Conservation (phyloP, 2,888 invertebrate species). For the Trachelus tabidus region DNA sequence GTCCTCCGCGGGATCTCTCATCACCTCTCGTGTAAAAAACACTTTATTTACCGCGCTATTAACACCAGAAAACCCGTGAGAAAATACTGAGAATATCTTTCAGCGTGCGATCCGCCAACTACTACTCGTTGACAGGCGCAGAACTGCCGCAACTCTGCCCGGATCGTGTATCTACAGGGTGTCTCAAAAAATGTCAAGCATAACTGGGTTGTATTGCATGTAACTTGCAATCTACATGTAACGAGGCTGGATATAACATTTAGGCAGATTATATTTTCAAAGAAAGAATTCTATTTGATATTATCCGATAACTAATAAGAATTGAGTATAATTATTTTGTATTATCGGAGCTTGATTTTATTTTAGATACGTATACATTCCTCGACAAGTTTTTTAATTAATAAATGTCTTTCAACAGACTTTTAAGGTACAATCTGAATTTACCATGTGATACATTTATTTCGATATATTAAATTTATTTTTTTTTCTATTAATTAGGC, state of each 20-base stretch:
- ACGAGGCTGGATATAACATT: not conserved
- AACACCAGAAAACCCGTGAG: conserved; percentile 5
- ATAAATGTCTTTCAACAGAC: not conserved
- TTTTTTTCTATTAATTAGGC: not conserved
- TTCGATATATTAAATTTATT: not conserved
- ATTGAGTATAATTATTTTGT: not conserved
- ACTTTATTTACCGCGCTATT: not conserved
- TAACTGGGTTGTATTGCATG: not conserved
- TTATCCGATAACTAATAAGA: not conserved
- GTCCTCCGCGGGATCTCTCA: conserved; percentile 36
- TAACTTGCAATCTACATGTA: not conserved
- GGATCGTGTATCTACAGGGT: conserved; percentile 29
- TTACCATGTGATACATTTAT: not conserved
- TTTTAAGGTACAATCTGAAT: not conserved
- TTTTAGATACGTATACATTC: not conserved
- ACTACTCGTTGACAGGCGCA: conserved; percentile 40
- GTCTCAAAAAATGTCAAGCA: conserved; percentile 22
- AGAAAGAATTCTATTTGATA: not conserved
- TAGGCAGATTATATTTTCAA: not conserved
- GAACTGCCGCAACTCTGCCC: conserved; percentile 22
- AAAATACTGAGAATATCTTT: conserved; percentile 23
- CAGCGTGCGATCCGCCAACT: conserved; percentile 34
- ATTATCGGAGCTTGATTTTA: too few species aligned
- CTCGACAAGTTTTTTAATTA: not conserved
- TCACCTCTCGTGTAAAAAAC: conserved; percentile 30